These are phyloP conservation scores for Lydus trimaculatus DNA, from an alignment of 2,888 invertebrate species.

Conservation along the genomic window DNA sequence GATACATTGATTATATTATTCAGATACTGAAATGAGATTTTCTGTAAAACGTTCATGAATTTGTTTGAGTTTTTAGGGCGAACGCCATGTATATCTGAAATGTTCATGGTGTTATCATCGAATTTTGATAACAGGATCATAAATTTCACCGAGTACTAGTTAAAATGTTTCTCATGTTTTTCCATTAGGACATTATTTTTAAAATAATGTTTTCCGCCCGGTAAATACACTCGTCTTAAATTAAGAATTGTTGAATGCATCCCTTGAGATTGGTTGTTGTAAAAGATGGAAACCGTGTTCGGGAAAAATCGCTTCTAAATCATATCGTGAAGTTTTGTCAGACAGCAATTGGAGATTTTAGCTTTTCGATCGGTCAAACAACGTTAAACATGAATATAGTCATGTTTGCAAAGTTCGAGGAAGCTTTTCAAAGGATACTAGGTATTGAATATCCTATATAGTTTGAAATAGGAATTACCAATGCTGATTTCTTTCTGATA, in stretches of 20 bases:
- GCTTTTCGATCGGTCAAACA: neutral
- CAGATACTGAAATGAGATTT: too few relatives aligned
- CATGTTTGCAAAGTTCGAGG: neutral
- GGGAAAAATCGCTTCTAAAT: neutral
- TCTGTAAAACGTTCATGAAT: too few relatives aligned
- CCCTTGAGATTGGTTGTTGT: slow-evolving; percentile 1
- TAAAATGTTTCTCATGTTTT: slow-evolving; percentile 4
- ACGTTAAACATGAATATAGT: neutral
- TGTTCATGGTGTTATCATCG: neutral
- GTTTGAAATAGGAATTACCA: slow-evolving; percentile 20
- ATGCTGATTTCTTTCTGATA: slow-evolving; percentile 23
- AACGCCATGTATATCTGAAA: neutral
- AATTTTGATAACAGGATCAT: slow-evolving; percentile 5
- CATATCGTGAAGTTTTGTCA: neutral
- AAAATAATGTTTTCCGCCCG: neutral
- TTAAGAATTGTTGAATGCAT: slow-evolving; percentile 3
- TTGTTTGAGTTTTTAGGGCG: too few relatives aligned
- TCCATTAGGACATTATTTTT: neutral
- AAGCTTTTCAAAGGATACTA: neutral
- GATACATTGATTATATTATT: too few relatives aligned
- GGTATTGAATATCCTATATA: neutral
- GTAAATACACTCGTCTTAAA: neutral
- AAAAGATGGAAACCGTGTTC: neutral
- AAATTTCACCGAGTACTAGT: neutral
- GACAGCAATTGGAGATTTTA: neutral